Base-by-base conservation (phyloP, 2,797 vertebrate species). In the Neopelma chrysocephalum region DNA sequence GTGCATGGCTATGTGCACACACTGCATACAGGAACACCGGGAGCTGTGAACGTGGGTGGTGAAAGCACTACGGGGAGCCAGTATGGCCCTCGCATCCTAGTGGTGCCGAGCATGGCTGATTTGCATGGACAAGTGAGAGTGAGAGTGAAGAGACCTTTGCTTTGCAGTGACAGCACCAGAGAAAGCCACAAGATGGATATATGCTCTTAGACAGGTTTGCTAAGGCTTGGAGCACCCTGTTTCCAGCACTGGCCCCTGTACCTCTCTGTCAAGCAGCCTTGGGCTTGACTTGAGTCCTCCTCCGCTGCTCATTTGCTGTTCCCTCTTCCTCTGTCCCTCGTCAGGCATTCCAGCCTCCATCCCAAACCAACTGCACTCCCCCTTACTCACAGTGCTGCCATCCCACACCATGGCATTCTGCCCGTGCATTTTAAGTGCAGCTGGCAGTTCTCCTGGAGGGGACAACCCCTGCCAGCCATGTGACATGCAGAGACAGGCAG, bases 161-260 rank as follows among this genome's bases (percentile, higher is more conserved):
- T 91, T 94, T 91, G 94, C 82, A 89, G 72, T 62, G 54, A 70
- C 87, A 92, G 64, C 69, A 90, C 36, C 66, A 85, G 45, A 82
- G 82, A 82, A 93, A 66, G 89, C 79, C 62, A 73, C 51, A 53
- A 8, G 32, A 80, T 9, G n/a, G 34, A 65, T 42, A 8, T 25
- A 21, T 0, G 8, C 31, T 82, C 72, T 34, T 54, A 70, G 73
- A 29, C 0, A 5, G 32, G 57, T 95, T 85, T 79, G 69, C 71
- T 79, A 31, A 85, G 66, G 65, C 51, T 83, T 72, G 64, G 42
- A 68, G n/a, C 65, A 8, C n/a, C 34, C 58, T 60, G 0, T 25
- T 87, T 38, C 62, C 53, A 82, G 70, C 60, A 12, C 34, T 45
- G 12, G 12, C 14, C 25, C n/a, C 31, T 0, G 0, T 15, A 26